Evolutionary conservation across 2,113 vertebrate species (phyloP), one percentile per base, ranked within the genome.

Genomic region (Desmodus rotundus): DNA sequence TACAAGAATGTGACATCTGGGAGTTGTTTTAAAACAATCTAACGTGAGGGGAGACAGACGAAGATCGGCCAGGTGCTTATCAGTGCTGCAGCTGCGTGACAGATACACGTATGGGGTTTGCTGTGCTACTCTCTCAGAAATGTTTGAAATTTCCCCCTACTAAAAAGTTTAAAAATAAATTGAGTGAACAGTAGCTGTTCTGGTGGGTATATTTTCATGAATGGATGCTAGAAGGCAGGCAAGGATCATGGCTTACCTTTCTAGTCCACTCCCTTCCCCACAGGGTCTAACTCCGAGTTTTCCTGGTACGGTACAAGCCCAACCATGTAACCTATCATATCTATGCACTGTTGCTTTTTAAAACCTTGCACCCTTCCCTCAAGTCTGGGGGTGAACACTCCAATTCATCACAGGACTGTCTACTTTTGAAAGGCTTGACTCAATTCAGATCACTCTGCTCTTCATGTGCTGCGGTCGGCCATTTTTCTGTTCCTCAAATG

Each of bases 401-500:
- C 31, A 56, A 86, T 78, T 89, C 28, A 65, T 31, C 80, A 77
- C 0, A 68, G 47, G 28, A 47, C 7, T 86, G 28, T 88, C 90
- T 91, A 31, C 26, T 92, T 91, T 87, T 56, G 43, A 73, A 82
- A 94, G 82, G 58, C 16, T 43, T 77, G 26, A 36, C 33, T 80
- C 16, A 2, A 20, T 70, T 84, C 85, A 87, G 43, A 94, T 82
- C 20, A 61, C 33, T 92, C 22, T 86, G n/a, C 74, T 77, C n/a
- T 87, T 93, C 47, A 63, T 58, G 54, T 67, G 87, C 19, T n/a
- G 33, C 7, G 58, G 20, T 68, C 1, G 1, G 52, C 14, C 33
- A 87, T 86, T 87, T 82, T 28, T 74, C 74, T 94, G 65, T 61
- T 87, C 84, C 78, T 89, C 70, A 91, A 90, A 73, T 73, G 74